Evolutionary conservation across 2,113 vertebrate genomes (phyloP).

Genomic region (Cynopterus brachyotis): DNA sequence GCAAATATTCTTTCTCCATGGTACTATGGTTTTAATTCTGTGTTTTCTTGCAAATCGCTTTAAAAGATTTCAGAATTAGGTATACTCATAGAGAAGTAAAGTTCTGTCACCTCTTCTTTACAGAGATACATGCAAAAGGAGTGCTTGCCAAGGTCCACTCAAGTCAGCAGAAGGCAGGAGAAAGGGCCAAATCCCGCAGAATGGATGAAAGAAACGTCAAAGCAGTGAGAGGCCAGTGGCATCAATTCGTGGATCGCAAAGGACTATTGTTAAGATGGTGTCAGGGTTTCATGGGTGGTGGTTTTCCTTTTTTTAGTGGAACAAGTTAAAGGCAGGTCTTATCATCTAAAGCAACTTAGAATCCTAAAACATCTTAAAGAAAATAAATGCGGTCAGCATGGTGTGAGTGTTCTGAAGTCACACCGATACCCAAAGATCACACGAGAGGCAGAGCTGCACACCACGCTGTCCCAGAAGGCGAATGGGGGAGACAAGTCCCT

Average conservation of each 20-base stretch:
- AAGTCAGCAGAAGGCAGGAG: not conserved
- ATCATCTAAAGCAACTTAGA: not conserved
- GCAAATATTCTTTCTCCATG: not conserved
- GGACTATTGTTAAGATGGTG: not conserved
- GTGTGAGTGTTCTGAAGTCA: not conserved
- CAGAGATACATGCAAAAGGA: not conserved
- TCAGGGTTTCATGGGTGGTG: not conserved
- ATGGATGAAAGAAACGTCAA: not conserved
- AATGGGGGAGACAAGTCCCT: fast-evolving
- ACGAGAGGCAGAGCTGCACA: not conserved
- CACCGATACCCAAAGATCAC: not conserved
- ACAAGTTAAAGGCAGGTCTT: not conserved
- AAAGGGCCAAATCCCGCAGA: not conserved
- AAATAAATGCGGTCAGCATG: not conserved
- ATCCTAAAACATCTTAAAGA: not conserved
- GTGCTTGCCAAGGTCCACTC: not conserved
- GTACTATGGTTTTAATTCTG: not conserved
- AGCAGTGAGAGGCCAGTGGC: not conserved
- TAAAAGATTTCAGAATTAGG: not conserved
- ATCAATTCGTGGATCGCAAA: not conserved
- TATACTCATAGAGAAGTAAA: not conserved
- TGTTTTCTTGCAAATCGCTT: not conserved
- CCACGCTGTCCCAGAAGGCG: not conserved
- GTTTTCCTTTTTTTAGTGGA: not conserved
- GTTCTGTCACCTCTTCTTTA: not conserved